Evolutionary conservation across 2,888 invertebrate species (phyloP).

Genomic region (Pardosa pseudoannulata): DNA sequence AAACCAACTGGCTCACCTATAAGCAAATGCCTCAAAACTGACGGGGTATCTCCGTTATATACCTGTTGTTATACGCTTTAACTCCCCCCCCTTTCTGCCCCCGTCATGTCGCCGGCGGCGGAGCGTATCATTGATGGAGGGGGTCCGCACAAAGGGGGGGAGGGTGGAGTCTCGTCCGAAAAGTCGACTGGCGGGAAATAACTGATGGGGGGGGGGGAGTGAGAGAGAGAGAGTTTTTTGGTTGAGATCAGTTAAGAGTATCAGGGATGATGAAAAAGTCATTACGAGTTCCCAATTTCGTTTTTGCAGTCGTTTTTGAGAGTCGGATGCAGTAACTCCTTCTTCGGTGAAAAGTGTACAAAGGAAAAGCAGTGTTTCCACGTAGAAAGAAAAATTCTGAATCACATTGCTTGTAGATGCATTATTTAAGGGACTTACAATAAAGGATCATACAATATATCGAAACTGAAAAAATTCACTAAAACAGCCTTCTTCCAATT

Average conservation of each 20-base stretch:
- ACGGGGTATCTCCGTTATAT: conserved; percentile 59
- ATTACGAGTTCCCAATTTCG: no score
- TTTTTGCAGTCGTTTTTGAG: no score
- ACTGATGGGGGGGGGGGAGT: conserved; percentile 25
- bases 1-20: conserved; percentile 44
- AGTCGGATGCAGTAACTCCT: no score
- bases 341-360: no score
- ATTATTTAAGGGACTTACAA: no score
- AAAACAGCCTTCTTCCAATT: no score
- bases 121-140: conserved; percentile 53
- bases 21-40: conserved; percentile 25
- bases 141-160: conserved; percentile 16
- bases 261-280: background rate
- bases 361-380: no score
- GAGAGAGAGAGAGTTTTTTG: conserved; percentile 13
- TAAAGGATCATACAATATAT: no score
- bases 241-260: background rate
- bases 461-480: no score
- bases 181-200: conserved; percentile 54
- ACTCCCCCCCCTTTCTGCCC: background rate
- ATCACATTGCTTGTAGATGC: no score
- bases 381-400: no score
- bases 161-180: conserved; percentile 18
- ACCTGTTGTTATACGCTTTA: conserved; percentile 51
- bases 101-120: conserved; percentile 48